Percentiles rank a stretch among this genome's conserved stretches.
phyloP scores from a whole-genome alignment of 2,888 invertebrate species.

The Allygus modestus region DNA sequence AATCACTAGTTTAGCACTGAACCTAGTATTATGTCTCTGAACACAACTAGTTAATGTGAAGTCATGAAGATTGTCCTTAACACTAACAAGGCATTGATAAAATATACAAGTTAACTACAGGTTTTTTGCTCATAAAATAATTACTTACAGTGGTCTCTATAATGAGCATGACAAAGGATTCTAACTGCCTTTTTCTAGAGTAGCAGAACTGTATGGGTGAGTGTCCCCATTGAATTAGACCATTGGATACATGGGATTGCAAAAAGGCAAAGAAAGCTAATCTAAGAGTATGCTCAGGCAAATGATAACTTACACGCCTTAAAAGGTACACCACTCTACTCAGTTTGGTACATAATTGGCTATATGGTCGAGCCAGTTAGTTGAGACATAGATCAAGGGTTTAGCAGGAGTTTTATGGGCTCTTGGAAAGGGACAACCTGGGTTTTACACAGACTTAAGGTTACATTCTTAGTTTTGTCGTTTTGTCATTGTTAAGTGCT shows the following conservation, averaged over 20 bases:
- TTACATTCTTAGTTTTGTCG: not conserved
- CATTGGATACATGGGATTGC: not conserved
- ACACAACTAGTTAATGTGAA: not conserved
- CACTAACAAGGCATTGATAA: not conserved
- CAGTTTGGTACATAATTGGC: not conserved
- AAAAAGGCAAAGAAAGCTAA: not conserved
- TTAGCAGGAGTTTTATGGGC: not conserved
- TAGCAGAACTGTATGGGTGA: not conserved
- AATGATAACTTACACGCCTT: not conserved
- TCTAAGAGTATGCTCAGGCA: not conserved
- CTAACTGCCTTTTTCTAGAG: not conserved
- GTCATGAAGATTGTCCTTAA: not conserved
- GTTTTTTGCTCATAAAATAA: not conserved
- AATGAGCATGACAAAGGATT: not conserved
- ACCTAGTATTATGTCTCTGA: not conserved
- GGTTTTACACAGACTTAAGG: not conserved
- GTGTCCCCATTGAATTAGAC: not conserved
- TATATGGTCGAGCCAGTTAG: not conserved
- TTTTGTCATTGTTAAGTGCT: not conserved
- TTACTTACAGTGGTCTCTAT: not conserved
- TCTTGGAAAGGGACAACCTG: not conserved
- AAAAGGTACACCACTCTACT: not conserved
- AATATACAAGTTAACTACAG: not conserved
- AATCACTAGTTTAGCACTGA: not conserved
- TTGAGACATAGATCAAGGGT: slow-evolving; percentile 1